These are phyloP conservation scores for Heliconius ethilla DNA, from an alignment of 2,888 invertebrate species.

Conservation along the genomic window DNA sequence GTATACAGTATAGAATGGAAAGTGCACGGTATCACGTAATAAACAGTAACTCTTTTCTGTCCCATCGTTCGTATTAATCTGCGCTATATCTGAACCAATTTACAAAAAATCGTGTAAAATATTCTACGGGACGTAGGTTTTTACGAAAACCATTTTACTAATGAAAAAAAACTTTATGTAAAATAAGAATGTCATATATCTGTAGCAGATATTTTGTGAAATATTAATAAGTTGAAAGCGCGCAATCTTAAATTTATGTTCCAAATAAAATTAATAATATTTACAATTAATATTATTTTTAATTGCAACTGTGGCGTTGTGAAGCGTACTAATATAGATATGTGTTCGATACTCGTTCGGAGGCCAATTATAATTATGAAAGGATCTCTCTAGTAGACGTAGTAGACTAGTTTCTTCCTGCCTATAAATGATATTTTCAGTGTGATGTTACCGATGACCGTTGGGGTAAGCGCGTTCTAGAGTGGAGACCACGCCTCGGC, in stretches of 20 bases:
- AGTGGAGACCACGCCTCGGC: too few relatives aligned
- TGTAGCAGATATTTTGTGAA: not conserved
- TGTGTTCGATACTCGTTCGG: too few relatives aligned
- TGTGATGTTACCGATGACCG: too few relatives aligned
- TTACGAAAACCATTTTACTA: not conserved
- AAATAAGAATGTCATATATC: not conserved
- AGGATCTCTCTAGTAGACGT: too few relatives aligned
- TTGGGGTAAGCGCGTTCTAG: too few relatives aligned
- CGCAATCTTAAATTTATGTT: not conserved
- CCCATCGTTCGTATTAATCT: conserved; percentile 19
- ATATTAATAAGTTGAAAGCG: not conserved
- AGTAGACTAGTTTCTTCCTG: too few relatives aligned
- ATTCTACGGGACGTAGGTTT: not conserved
- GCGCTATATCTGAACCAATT: conserved; percentile 10
- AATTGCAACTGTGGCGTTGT: not conserved
- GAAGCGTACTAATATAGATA: not conserved
- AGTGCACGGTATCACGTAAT: conserved; percentile 11
- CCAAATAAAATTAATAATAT: not conserved
- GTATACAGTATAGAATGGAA: not conserved
- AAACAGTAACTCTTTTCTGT: conserved; percentile 17
- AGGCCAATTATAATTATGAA: too few relatives aligned
- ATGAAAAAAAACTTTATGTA: not conserved
- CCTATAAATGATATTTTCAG: not conserved
- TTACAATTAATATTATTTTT: not conserved
- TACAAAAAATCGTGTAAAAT: not conserved